A percentile compares a stretch with the other conserved stretches of the same genome.
phyloP scores from a whole-genome alignment of 2,888 invertebrate species.

The Ormyrus pomaceus region DNA sequence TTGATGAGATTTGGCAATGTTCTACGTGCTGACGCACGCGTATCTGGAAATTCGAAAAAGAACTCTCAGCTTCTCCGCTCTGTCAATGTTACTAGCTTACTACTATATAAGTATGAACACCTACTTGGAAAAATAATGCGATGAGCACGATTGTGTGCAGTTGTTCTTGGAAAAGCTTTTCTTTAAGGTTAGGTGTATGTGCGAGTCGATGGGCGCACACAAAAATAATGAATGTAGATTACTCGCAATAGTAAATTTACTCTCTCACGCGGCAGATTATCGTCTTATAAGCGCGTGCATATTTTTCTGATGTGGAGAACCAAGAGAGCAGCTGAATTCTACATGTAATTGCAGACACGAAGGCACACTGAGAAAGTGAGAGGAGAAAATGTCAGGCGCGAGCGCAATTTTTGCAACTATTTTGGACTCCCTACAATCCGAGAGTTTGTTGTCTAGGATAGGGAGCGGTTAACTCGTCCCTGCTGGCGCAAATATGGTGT shows the following conservation, averaged over 20 bases:
- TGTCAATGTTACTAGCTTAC: too few species aligned
- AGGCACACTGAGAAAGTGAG: too few species aligned
- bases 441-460: too few species aligned
- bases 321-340: background rate
- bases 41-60: conserved; percentile 29
- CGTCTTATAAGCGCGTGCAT: background rate
- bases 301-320: background rate
- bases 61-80: too few species aligned
- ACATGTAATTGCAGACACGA: too few species aligned
- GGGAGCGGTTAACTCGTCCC: too few species aligned
- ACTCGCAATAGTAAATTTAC: background rate
- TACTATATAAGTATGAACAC: background rate
- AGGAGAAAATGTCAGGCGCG: too few species aligned
- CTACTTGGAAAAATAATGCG: conserved; percentile 31
- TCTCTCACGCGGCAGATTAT: background rate
- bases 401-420: too few species aligned
- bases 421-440: too few species aligned
- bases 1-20: conserved; percentile 6
- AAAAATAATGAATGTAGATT: too few species aligned
- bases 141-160: conserved; percentile 26
- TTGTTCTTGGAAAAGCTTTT: background rate
- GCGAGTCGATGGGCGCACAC: conserved; percentile 36
- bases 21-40: conserved; percentile 10
- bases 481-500: too few species aligned
- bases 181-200: conserved; percentile 41